These are phyloP conservation scores for Ichneumon xanthorius DNA, from an alignment of 2,888 invertebrate species.

Conservation along the genomic window DNA sequence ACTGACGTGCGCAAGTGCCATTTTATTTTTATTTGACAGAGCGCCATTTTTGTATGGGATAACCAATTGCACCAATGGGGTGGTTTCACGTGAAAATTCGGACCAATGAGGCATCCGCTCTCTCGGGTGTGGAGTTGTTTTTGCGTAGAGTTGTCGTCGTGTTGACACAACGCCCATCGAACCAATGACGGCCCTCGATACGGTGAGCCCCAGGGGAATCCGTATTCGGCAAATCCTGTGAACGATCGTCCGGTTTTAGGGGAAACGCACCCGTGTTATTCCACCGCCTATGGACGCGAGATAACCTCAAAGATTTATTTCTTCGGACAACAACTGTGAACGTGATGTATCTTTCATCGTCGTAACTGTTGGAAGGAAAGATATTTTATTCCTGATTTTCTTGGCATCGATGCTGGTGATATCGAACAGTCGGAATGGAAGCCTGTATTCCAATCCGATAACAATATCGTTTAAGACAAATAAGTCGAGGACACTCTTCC, in stretches of 20 bases:
- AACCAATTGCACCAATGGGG: slow-evolving; percentile 18
- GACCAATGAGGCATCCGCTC: slow-evolving; percentile 9
- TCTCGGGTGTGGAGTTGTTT: background rate
- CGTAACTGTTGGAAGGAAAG: background rate
- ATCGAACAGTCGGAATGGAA: background rate
- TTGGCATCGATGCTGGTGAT: background rate
- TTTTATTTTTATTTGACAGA: background rate
- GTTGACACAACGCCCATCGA: background rate
- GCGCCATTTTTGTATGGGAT: background rate
- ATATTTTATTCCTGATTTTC: background rate
- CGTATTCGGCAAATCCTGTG: background rate
- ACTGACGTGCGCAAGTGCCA: slow-evolving; percentile 9
- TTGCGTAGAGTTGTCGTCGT: background rate
- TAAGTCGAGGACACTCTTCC: background rate
- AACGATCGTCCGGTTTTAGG: background rate
- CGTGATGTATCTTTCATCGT: background rate
- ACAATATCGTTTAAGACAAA: background rate
- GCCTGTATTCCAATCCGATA: background rate
- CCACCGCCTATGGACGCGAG: background rate
- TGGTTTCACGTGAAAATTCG: slow-evolving; percentile 32
- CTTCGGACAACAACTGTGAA: background rate
- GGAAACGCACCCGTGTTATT: background rate
- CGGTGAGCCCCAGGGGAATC: background rate
- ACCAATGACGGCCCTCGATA: background rate
- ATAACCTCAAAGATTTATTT: slow-evolving; percentile 9